These are phyloP conservation scores for Axinella damicornis DNA, from an alignment of 37 sponge, comb jelly and placozoan genomes.

Conservation along the genomic window DNA sequence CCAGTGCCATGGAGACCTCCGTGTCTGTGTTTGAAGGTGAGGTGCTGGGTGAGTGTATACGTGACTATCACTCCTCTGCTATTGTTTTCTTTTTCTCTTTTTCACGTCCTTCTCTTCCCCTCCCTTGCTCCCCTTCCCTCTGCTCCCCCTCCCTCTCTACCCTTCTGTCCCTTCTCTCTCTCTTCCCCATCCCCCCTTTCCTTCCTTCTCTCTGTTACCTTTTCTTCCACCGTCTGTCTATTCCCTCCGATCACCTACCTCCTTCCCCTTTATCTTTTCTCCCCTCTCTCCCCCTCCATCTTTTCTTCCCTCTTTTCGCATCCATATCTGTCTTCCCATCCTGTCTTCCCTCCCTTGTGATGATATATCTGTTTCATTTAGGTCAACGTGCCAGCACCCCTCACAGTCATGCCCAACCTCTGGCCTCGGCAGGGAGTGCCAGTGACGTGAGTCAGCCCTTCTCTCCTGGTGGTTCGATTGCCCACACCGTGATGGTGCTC, in stretches of 20 bases:
- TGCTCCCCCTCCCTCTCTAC: not conserved
- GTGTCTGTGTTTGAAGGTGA: slow-evolving; percentile 56
- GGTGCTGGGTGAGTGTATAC: not conserved
- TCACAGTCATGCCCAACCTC: not conserved
- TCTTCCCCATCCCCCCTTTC: not conserved
- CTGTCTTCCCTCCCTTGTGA: no score
- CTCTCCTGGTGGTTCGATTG: not conserved
- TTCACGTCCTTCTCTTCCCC: not conserved
- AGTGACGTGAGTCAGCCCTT: not conserved
- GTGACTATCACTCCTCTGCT: not conserved
- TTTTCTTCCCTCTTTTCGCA: not conserved
- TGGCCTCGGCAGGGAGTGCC: not conserved
- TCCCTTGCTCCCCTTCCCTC: not conserved
- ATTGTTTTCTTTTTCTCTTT: not conserved
- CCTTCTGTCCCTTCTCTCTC: not conserved
- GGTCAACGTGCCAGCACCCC: slow-evolving; percentile 5
- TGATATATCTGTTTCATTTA: not conserved
- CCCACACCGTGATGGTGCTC: slow-evolving; percentile 19
- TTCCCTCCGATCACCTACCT: no score
- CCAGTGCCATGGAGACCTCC: slow-evolving; percentile 37
- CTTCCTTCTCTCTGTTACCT: no score
- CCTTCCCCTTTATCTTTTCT: no score
- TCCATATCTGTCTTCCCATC: not conserved
- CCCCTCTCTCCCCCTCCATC: not conserved
- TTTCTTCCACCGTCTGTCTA: no score